Percentiles rank a stretch among this genome's conserved stretches.
Evolutionary conservation across 2,888 invertebrate genomes (phyloP).

Genomic region (Oligia fasciuncula): DNA sequence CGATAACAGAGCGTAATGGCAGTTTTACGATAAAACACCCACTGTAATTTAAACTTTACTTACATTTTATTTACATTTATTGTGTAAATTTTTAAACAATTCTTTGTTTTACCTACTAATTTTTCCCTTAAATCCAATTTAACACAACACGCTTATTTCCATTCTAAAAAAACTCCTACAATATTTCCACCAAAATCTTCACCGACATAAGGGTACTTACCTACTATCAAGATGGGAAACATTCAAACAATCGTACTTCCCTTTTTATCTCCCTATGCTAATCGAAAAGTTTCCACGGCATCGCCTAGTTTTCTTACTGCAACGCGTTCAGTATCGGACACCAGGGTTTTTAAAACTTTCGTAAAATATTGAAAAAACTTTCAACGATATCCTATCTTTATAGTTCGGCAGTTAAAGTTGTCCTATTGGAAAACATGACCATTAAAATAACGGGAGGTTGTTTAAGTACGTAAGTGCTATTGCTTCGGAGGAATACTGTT

Average conservation of each 20-base stretch:
- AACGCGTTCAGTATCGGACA: conserved; percentile 61
- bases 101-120: not conserved
- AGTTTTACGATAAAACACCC: not conserved
- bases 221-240: conserved; percentile 44
- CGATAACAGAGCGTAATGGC: not conserved
- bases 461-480: conserved; percentile 22
- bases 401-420: conserved; percentile 59
- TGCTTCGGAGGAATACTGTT: conserved; percentile 3
- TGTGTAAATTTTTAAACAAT: not conserved
- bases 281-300: conserved; percentile 71
- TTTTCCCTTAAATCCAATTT: not conserved
- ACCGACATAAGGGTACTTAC: not conserved
- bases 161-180: conserved; percentile 2
- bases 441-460: conserved; percentile 44
- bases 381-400: conserved; percentile 56
- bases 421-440: conserved; percentile 40
- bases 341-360: conserved; percentile 52
- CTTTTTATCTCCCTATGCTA: conserved; percentile 76
- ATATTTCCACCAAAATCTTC: conserved; percentile 15
- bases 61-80: not conserved
- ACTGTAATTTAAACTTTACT: not conserved
- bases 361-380: conserved; percentile 67
- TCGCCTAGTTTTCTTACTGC: conserved; percentile 62
- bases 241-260: conserved; percentile 64
- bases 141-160: not conserved